Evolutionary conservation across 23 tunicate species (phyloP), one percentile per base, ranked within the genome.

Genomic region (Botrylloides violaceus): DNA sequence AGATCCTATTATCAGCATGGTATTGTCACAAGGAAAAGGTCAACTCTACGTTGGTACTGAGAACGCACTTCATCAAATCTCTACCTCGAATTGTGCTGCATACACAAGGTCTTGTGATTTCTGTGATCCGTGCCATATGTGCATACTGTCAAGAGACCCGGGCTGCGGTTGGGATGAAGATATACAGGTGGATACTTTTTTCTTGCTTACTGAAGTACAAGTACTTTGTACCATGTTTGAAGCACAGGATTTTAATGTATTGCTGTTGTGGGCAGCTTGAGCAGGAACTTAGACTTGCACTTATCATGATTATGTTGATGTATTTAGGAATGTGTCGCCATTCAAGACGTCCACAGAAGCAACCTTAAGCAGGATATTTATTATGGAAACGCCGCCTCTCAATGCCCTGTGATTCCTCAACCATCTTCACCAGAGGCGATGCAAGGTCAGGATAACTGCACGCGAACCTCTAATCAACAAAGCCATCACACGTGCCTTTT

Each of bases 111-210:
- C 95, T 30, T 87, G 95, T 36, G 35, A 25, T 4, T 70, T 68
- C 39, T 87, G 95, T 64, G 86, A 87, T 49, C 78, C 82, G 36
- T 87, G 95, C 36, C 72, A 77, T 18, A 80, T 87, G 95, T 87
- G 95, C 49, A 62, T 87, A 18, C 59, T 87, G 66, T 59, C 95
- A 29, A 59, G 95, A 2, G 95, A 87, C 73, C 95, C 95, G 23
- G 76, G 78, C 76, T 87, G 95, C 50, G 95, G 72, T 0, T 87
- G 95, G 95, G 73, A 80, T 57, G 22, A 34, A 0, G 4, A 34
- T 4, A 58, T 5, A 23, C 53, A 84, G 55, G 92, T 84, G 18
- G n/a, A n/a, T n/a, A n/a, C n/a, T n/a, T n/a, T n/a, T n/a, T n/a
- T n/a, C n/a, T n/a, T n/a, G n/a, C n/a, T n/a, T n/a, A n/a, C n/a